Base-by-base conservation (phyloP, 2,113 vertebrate genomes). In the Seriola dumerili region DNA sequence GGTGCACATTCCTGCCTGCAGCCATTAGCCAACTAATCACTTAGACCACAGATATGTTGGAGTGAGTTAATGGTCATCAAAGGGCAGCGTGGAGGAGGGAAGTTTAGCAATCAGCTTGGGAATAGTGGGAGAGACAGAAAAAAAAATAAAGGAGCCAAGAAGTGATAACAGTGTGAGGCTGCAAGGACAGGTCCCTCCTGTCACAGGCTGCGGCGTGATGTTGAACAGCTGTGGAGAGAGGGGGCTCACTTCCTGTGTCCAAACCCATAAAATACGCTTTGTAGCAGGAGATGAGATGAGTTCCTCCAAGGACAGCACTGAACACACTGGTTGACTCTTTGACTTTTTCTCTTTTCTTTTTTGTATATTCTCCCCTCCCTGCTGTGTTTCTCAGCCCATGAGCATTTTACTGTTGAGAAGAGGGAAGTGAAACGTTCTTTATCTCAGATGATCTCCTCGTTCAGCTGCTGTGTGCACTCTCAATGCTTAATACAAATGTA, bases 181-280 rank as follows among this genome's bases (percentile, higher is more conserved):
- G 78, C 65, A 38, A 84, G 72, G 80, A 86, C 88, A 57, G 75
- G 87, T 81, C 85, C 40, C 55, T 75, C 69, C 85, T 91, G 90
- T 91, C 83, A 85, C 73, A 55, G 76, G 78, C 87, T 65, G 84
- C 63, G 10, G 82, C 9, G 14, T 93, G 93, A 95, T 90, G 90
- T 44, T 90, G 67, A 87, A 75, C 93, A 95, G 94, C 93, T 94
- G 94, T 85, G 72, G 52, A 42, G 72, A 79, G 57, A 4, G 14
- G 9, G 46, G 63, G 46, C 84, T 87, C 75, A 80, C 78, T 90
- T 91, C 92, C 92, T 88, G 86, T 85, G 32, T 66, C 48, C 81
- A 32, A 65, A 54, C 32, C 23, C 52, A 38, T 29, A 61, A 78
- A 69, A 32, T 4, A 21, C 0, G 1, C 72, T 75, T 59, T 66